Base-by-base conservation (phyloP, 1,140 invertebrate species). In the Yoshiicerus persimilis region DNA sequence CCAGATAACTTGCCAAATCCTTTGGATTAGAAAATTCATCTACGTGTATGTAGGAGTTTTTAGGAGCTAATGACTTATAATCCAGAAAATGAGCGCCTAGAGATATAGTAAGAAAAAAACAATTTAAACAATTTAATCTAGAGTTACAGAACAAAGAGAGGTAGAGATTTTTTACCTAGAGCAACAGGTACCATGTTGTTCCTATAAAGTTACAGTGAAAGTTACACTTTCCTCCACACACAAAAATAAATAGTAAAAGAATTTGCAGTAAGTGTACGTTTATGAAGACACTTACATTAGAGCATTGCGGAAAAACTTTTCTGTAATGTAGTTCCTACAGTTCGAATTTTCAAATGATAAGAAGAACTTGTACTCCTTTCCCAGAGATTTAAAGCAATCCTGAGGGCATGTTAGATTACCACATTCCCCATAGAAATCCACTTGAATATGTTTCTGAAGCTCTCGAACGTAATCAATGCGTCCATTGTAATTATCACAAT, bases 291-390 rank as follows among this genome's bases (percentile, higher is more conserved):
- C 84, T 32, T 86, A 88, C 96, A 95, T 94, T 27, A 98, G 93
- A 77, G 96, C 97, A 92, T 98, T 98, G 41, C 97, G 96, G 92
- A 97, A 99, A 92, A 98, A 97, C 92, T 99, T 99, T 92, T 99
- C 98, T 0, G 98, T 99, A 66, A 99, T 97, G 92, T 99, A 99
- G 92, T 99, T 97, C 83, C 95, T 94, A 92, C 98, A 99, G 91
- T 99, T 98, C 0, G 97, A 97, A 92, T 99, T 99, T 93, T 99
- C 97, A 92, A 99, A 99, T 0, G 98, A 96, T 62, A 99, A 94
- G 92, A 99, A 99, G 88, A 91, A 89, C 85, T 89, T 97, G 91
- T 98, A 98, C 25, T 91, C 87, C 11, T 75, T 39, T n/a, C 36
- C 34, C 1, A 83, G 56, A 11, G 34, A 20, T 16, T 30, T 20